Conservation (phyloP, 92 coral and sea anemone species). For the Phymanthus crucifer region DNA sequence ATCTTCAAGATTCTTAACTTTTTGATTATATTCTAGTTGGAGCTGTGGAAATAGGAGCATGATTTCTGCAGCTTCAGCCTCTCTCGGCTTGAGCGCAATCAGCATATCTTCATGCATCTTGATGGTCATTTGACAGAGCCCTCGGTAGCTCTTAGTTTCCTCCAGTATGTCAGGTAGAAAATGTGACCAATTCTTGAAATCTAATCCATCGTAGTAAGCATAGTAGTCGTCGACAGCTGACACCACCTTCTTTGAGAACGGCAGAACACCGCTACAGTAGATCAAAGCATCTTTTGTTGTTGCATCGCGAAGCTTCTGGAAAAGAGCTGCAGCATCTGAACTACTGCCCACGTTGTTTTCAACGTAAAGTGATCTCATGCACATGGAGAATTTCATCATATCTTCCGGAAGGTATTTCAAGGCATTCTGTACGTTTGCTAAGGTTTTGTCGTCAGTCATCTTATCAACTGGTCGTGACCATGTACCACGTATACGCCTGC, state of each 20-base stretch:
- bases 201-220: neutral
- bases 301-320: slow-evolving; percentile 66
- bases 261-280: slow-evolving; percentile 26
- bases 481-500: no score
- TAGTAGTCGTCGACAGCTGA: neutral
- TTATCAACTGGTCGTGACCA: no score
- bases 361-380: slow-evolving; percentile 51
- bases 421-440: no score
- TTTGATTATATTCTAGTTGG: neutral
- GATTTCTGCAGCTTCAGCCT: neutral
- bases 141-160: neutral
- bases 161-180: neutral
- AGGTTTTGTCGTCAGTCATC: no score
- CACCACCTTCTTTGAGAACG: neutral
- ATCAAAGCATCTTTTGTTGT: slow-evolving; percentile 68
- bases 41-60: neutral
- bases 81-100: neutral
- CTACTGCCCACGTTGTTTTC: slow-evolving; percentile 41
- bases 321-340: slow-evolving; percentile 17
- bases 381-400: slow-evolving; percentile 50
- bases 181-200: neutral
- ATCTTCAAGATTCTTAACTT: neutral
- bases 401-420: no score
- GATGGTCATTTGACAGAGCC: neutral
- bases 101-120: neutral